phyloP scores from a whole-genome alignment of 2,797 vertebrate species.

The Clarias platycephalus region DNA sequence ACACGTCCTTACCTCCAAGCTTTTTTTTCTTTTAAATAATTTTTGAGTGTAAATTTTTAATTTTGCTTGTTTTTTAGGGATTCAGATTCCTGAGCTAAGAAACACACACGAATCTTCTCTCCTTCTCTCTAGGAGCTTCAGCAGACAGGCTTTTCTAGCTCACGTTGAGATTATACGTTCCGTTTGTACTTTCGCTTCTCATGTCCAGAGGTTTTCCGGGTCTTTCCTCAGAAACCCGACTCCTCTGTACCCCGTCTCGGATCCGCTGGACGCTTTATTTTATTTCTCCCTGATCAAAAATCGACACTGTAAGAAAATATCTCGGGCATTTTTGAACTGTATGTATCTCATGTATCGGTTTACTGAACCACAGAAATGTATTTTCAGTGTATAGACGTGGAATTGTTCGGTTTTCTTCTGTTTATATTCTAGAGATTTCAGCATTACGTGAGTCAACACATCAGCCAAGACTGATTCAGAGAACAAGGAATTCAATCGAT shows the following conservation, averaged over 20 bases:
- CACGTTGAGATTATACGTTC: neutral
- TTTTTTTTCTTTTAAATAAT: neutral
- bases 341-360: neutral
- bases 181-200: neutral
- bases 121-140: neutral
- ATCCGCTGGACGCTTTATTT: neutral
- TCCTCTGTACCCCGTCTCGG: neutral
- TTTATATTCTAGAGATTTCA: neutral
- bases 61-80: neutral
- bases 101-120: neutral
- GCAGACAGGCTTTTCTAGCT: neutral
- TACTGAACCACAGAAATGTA: neutral
- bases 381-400: neutral
- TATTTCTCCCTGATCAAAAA: neutral
- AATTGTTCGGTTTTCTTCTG: neutral
- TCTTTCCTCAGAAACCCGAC: neutral
- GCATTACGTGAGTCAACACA: neutral
- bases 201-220: neutral
- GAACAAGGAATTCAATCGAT: neutral
- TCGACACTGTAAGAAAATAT: neutral
- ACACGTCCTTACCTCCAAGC: neutral
- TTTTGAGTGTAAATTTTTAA: neutral
- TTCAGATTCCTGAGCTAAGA: neutral
- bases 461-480: neutral
- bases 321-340: neutral